phyloP scores from a whole-genome alignment of 2,888 invertebrate genomes.

The Acanthacorydalis orientalis region DNA sequence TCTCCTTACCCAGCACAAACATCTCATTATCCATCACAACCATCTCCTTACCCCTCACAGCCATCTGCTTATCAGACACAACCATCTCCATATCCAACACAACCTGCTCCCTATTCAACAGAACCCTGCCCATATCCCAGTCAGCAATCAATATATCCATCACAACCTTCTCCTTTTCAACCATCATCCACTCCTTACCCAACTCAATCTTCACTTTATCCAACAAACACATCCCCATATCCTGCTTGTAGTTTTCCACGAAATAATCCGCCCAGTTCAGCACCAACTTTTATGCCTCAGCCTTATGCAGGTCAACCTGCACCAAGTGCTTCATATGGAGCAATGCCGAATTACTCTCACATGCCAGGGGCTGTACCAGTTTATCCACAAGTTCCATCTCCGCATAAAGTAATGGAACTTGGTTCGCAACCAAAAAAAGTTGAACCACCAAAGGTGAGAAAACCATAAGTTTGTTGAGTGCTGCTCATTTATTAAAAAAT shows the following conservation, averaged over 20 bases:
- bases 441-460: not conserved
- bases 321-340: not conserved
- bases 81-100: conserved; percentile 12
- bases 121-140: conserved; percentile 5
- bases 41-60: conserved; percentile 12
- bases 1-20: conserved; percentile 25
- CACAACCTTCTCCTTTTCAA: conserved; percentile 4
- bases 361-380: conserved; percentile 2
- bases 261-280: conserved; percentile 1
- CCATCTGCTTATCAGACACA: conserved; percentile 3
- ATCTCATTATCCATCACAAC: conserved; percentile 1
- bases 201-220: not conserved
- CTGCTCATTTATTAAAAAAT: not conserved
- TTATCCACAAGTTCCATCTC: not conserved
- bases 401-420: not conserved
- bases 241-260: conserved; percentile 8
- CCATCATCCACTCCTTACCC: not conserved
- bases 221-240: not conserved
- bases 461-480: not conserved
- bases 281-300: not conserved
- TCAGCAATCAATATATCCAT: conserved; percentile 4
- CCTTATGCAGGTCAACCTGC: not conserved
- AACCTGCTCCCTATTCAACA: conserved; percentile 12
- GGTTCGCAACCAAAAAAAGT: not conserved
- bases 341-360: not conserved